phyloP scores from a whole-genome alignment of 2,113 vertebrate genomes.

The Tetraodon nigroviridis region DNA sequence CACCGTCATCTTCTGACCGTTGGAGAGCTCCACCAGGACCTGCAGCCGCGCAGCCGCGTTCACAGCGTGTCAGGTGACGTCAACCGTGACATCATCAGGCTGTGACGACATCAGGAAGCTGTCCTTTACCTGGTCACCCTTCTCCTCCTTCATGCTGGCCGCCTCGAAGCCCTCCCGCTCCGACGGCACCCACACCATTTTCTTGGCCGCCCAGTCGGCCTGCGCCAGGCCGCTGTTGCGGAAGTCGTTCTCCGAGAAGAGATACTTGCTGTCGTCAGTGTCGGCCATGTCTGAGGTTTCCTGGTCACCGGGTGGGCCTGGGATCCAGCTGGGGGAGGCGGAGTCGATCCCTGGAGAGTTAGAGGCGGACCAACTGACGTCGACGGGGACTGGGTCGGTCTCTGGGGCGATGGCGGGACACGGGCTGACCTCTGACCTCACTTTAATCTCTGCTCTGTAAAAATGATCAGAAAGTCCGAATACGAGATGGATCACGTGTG shows the following conservation, averaged over 20 bases:
- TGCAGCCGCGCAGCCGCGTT: slow-evolving; percentile 6
- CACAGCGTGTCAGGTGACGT: not conserved
- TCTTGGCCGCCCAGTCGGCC: slow-evolving; percentile 92
- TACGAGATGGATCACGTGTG: not conserved
- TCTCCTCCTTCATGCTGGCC: slow-evolving; percentile 92
- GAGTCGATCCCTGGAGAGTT: not conserved
- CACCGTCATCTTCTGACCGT: slow-evolving; percentile 84
- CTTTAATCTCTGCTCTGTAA: slow-evolving; percentile 27
- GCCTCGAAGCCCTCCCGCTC: slow-evolving; percentile 92
- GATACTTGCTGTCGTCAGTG: slow-evolving; percentile 86
- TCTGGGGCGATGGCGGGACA: slow-evolving; percentile 4
- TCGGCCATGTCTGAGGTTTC: slow-evolving; percentile 56
- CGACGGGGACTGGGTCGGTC: not conserved
- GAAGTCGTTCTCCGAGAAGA: slow-evolving; percentile 87
- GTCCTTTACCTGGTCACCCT: slow-evolving; percentile 79
- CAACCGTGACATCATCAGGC: not conserved
- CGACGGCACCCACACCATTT: slow-evolving; percentile 91
- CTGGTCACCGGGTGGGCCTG: not conserved
- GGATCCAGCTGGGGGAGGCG: not conserved
- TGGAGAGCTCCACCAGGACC: slow-evolving; percentile 85
- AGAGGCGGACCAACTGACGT: not conserved
- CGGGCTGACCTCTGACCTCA: slow-evolving; percentile 28
- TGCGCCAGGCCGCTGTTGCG: slow-evolving; percentile 84
- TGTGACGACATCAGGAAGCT: not conserved
- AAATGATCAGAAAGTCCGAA: not conserved